phyloP scores from a whole-genome alignment of 1,140 invertebrate genomes.

The Drosophila miranda region DNA sequence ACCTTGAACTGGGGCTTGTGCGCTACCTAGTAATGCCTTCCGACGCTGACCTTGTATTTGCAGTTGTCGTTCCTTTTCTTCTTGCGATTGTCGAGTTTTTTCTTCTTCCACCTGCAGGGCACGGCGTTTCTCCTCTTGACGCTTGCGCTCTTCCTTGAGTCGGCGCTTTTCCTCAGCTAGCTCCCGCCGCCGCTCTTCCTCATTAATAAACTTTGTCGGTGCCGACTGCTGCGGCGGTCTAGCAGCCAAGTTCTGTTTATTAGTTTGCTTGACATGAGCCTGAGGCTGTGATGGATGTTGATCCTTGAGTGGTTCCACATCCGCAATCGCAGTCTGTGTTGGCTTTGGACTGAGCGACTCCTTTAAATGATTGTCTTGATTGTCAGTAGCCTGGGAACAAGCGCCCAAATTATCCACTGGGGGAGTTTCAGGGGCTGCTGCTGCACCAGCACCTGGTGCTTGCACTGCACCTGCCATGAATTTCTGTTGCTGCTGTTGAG shows the following conservation, averaged over 20 bases:
- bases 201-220: constrained; percentile 30
- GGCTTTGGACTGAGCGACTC: neutral
- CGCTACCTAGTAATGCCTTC: constrained; percentile 66
- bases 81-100: constrained; percentile 60
- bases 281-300: neutral
- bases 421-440: constrained; percentile 65
- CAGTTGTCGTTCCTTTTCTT: constrained; percentile 73
- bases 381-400: constrained; percentile 32
- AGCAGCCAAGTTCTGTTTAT: constrained; percentile 43
- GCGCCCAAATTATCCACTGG: constrained; percentile 74
- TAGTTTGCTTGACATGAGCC: constrained; percentile 17
- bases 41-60: constrained; percentile 77
- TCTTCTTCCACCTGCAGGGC: constrained; percentile 60
- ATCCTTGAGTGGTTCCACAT: constrained; percentile 39
- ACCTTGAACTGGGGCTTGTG: constrained; percentile 4
- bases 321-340: constrained; percentile 22
- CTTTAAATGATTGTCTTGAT: constrained; percentile 14
- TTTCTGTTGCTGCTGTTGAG: constrained; percentile 66
- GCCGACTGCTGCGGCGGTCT: constrained; percentile 44
- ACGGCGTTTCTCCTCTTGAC: constrained; percentile 83
- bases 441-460: constrained; percentile 34
- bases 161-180: constrained; percentile 56
- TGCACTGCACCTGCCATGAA: neutral
- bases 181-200: constrained; percentile 63
- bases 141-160: constrained; percentile 82